Conservation (phyloP, 2,113 vertebrate genomes). For the Ophthalmolycus amberensis region DNA sequence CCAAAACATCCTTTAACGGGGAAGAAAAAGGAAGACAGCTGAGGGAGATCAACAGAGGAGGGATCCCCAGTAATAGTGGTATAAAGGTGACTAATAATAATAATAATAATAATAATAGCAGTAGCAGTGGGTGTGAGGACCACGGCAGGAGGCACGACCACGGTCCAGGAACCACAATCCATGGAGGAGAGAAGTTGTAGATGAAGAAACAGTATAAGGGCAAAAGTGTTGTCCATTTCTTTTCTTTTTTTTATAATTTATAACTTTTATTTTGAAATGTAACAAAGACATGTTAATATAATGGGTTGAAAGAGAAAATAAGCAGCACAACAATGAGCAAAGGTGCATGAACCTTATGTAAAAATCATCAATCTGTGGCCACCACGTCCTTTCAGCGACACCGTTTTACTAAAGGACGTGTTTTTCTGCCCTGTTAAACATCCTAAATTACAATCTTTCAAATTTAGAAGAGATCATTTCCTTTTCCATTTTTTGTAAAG, state of each 20-base stretch:
- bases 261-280: slow-evolving; percentile 4
- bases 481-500: too few species aligned
- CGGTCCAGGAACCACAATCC: too few species aligned
- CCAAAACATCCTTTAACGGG: too few species aligned
- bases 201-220: background rate
- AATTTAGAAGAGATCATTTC: background rate
- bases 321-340: background rate
- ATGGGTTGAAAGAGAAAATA: background rate
- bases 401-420: background rate
- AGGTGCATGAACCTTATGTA: background rate
- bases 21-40: background rate
- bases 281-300: background rate
- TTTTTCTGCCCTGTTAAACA: background rate
- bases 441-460: background rate
- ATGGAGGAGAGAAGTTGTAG: background rate
- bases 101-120: background rate
- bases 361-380: background rate
- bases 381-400: background rate
- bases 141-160: too few species aligned
- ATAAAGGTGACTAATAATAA: background rate
- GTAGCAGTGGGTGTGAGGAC: background rate
- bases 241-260: background rate
- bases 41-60: too few species aligned
- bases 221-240: background rate
- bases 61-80: too few species aligned